phyloP scores from a whole-genome alignment of 1,140 invertebrate species.

The Prorops nasuta region DNA sequence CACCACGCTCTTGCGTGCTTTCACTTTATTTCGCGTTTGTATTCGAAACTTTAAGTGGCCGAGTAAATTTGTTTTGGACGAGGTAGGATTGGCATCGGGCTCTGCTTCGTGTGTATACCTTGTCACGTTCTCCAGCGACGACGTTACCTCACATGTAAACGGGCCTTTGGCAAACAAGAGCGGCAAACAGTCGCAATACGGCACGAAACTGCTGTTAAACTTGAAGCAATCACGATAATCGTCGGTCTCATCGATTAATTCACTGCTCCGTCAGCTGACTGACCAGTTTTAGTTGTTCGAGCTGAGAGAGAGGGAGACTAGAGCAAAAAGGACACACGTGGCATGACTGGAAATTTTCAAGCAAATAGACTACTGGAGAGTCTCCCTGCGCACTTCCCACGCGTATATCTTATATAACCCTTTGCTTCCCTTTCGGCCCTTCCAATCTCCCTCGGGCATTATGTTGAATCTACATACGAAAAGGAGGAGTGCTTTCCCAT shows the following conservation, averaged over 20 bases:
- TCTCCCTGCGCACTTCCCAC: slow-evolving; percentile 29
- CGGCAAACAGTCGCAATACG: slow-evolving; percentile 27
- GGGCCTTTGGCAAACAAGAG: slow-evolving; percentile 25
- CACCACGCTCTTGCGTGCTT: background rate
- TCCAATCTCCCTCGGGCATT: slow-evolving; percentile 25
- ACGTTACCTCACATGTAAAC: slow-evolving; percentile 22
- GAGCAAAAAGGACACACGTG: slow-evolving; percentile 17
- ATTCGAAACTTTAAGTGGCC: slow-evolving; percentile 1
- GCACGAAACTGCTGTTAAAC: slow-evolving; percentile 21
- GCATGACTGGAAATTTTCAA: slow-evolving; percentile 28
- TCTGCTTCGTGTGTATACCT: slow-evolving; percentile 21
- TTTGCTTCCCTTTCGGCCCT: slow-evolving; percentile 32
- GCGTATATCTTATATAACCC: slow-evolving; percentile 36
- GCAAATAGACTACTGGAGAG: too few species aligned
- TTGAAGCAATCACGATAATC: too few species aligned
- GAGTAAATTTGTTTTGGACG: slow-evolving; percentile 26
- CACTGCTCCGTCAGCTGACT: too few species aligned
- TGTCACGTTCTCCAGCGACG: slow-evolving; percentile 30
- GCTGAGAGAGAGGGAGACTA: background rate
- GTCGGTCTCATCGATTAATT: too few species aligned
- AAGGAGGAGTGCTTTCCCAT: slow-evolving; percentile 38
- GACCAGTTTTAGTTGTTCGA: background rate
- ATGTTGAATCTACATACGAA: slow-evolving; percentile 38
- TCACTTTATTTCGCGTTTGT: background rate
- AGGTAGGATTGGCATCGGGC: slow-evolving; percentile 17